phyloP scores from a whole-genome alignment of 1,140 invertebrate genomes.

The Magallana angulata region DNA sequence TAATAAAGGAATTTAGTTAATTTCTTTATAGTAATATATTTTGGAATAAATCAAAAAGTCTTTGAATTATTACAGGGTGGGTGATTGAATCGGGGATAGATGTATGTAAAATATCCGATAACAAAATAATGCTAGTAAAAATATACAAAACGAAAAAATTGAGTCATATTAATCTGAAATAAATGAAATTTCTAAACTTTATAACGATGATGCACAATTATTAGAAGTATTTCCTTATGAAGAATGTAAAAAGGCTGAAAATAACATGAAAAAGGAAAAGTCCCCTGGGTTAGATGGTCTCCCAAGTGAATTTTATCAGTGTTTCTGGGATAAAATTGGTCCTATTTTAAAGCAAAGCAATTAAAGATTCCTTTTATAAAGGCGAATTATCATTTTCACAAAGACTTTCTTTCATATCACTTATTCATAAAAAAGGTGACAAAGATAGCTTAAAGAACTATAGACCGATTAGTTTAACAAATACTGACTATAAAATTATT shows the following conservation, averaged over 20 bases:
- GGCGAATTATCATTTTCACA: background rate
- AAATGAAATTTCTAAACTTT: no score
- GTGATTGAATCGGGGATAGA: no score
- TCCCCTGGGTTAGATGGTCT: slow-evolving; percentile 15
- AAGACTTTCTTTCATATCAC: slow-evolving; percentile 10
- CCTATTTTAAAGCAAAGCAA: background rate
- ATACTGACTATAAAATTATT: slow-evolving; percentile 16
- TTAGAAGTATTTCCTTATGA: background rate
- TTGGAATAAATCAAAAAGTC: no score
- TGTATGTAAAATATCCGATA: no score
- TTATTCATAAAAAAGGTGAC: background rate
- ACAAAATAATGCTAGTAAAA: no score
- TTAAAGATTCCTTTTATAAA: background rate
- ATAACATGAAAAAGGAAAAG: background rate
- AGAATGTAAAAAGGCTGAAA: background rate
- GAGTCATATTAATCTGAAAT: no score
- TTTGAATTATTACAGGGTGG: no score
- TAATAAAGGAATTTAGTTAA: no score
- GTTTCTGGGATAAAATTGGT: background rate
- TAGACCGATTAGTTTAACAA: slow-evolving; percentile 19
- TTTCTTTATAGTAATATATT: no score
- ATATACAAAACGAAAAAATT: no score
- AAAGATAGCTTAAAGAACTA: slow-evolving; percentile 16
- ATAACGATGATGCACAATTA: no score
- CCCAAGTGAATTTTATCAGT: background rate